phyloP scores from a whole-genome alignment of 2,113 vertebrate species.

The Gulo gulo region DNA sequence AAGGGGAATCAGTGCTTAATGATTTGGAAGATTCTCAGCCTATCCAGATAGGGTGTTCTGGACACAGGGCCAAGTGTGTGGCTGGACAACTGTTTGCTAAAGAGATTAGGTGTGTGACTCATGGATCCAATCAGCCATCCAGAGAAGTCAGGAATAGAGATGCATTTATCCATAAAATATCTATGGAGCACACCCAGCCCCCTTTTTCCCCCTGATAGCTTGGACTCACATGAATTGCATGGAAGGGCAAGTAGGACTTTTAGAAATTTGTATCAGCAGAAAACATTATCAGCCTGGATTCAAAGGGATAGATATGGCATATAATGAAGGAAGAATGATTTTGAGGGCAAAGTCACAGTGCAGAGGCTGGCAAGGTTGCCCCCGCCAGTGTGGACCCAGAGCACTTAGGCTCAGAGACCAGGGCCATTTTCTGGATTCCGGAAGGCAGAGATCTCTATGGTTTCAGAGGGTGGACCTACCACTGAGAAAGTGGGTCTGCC shows the following conservation, averaged over 20 bases:
- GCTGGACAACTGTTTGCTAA: neutral
- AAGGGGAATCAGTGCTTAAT: neutral
- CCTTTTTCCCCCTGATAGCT: neutral
- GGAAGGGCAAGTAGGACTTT: neutral
- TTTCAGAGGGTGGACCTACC: neutral
- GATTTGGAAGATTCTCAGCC: neutral
- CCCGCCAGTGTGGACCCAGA: too few relatives aligned
- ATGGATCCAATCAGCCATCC: neutral
- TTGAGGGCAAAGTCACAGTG: neutral
- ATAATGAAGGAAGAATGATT: neutral
- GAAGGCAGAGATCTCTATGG: neutral
- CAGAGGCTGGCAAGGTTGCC: neutral
- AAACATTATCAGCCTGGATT: neutral
- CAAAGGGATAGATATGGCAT: neutral
- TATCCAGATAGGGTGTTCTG: neutral
- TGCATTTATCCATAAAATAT: neutral
- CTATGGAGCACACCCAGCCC: neutral
- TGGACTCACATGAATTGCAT: neutral
- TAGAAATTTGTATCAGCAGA: neutral
- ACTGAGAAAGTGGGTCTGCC: neutral
- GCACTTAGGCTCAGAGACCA: rapidly evolving
- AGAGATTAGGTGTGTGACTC: neutral
- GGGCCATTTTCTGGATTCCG: neutral
- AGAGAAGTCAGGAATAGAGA: neutral
- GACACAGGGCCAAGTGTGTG: neutral